A percentile compares a stretch with the other conserved stretches of the same genome.
phyloP scores from a whole-genome alignment of 2,888 invertebrate species.

The Eristalinus aeneus region DNA sequence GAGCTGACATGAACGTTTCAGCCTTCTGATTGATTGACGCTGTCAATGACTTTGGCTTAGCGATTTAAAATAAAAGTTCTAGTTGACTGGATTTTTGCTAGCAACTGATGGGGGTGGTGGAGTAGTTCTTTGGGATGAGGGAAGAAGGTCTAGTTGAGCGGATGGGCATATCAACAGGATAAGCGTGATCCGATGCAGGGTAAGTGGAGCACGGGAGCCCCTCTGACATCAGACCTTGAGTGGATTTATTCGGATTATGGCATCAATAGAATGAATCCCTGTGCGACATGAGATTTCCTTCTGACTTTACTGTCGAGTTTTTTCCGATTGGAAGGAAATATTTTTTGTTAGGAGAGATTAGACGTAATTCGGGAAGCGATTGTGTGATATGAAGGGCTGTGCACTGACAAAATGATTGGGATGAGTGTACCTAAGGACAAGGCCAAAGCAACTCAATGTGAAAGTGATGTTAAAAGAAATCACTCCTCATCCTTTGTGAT shows the following conservation, averaged over 20 bases:
- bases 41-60: constrained; percentile 78
- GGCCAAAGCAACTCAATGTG: too few relatives aligned
- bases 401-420: too few relatives aligned
- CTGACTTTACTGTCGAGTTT: too few relatives aligned
- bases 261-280: background rate
- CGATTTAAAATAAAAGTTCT: constrained; percentile 1
- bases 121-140: background rate
- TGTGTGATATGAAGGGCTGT: too few relatives aligned
- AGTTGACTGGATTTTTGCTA: background rate
- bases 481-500: too few relatives aligned
- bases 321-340: too few relatives aligned
- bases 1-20: constrained; percentile 54
- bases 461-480: too few relatives aligned
- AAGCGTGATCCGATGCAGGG: background rate
- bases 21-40: constrained; percentile 76
- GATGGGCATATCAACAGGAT: background rate
- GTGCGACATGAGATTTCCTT: too few relatives aligned
- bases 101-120: background rate
- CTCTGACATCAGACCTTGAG: background rate
- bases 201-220: background rate
- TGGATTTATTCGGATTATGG: background rate
- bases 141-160: background rate
- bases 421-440: too few relatives aligned
- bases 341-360: too few relatives aligned
- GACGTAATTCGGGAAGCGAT: too few relatives aligned